Evolutionary conservation across 2,797 vertebrate genomes (phyloP).

Genomic region (Coranthus polyacanthus): DNA sequence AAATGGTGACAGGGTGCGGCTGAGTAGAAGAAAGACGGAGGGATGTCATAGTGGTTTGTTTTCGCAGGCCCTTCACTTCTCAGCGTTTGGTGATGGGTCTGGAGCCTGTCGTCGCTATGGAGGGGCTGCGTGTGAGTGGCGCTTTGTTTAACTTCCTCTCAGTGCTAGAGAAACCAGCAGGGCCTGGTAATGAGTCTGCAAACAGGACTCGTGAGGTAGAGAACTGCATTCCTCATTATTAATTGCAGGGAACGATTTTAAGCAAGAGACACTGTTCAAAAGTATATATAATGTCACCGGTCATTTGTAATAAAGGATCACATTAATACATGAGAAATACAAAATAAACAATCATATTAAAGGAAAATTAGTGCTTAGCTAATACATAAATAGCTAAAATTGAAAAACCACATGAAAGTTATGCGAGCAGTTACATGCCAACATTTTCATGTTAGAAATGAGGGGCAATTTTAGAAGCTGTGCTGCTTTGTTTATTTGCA

Average conservation of each 20-base stretch:
- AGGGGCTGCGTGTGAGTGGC: conserved; percentile 80
- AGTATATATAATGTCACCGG: background rate
- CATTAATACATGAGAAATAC: background rate
- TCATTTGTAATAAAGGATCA: conserved; percentile 4
- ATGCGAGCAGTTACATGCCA: conserved; percentile 35
- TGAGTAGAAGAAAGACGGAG: conserved; percentile 73
- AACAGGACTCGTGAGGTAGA: conserved; percentile 80
- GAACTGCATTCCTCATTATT: conserved; percentile 66
- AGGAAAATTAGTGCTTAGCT: conserved; percentile 12
- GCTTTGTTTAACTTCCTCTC: conserved; percentile 88
- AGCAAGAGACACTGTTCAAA: conserved; percentile 9
- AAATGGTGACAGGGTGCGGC: conserved; percentile 66
- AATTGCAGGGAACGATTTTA: conserved; percentile 75
- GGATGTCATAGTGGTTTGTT: conserved; percentile 80
- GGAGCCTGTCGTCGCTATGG: conserved; percentile 75
- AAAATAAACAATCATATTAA: conserved; percentile 16
- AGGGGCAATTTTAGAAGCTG: conserved; percentile 60
- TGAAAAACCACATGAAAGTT: conserved; percentile 40
- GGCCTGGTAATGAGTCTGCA: conserved; percentile 86
- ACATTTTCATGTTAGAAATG: conserved; percentile 50
- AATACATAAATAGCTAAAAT: conserved; percentile 23
- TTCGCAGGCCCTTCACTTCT: conserved; percentile 82
- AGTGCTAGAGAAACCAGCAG: conserved; percentile 84
- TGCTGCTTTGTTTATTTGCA: conserved; percentile 77
- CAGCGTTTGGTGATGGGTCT: conserved; percentile 76